These are phyloP conservation scores for Platygyra sinensis DNA, from an alignment of 64 coral and sea anemone species.

Conservation along the genomic window DNA sequence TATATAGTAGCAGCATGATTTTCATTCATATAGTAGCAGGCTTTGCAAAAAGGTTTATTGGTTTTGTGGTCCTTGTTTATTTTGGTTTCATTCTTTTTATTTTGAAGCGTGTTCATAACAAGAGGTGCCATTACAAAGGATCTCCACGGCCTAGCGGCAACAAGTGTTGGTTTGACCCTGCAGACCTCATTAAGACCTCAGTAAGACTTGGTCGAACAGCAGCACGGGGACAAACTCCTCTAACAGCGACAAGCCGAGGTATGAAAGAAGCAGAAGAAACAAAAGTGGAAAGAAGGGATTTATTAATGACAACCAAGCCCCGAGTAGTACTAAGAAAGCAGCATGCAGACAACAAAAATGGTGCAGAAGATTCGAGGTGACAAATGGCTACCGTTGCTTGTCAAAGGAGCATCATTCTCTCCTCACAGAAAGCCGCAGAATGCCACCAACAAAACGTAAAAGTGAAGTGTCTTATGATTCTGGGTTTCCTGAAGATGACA, in stretches of 20 bases:
- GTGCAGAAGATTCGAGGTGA: neutral
- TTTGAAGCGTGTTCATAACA: too few species aligned
- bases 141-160: neutral
- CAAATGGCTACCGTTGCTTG: neutral
- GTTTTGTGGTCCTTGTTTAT: too few species aligned
- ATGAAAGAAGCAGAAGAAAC: neutral
- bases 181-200: neutral
- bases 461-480: neutral
- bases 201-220: neutral
- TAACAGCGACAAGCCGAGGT: too few species aligned
- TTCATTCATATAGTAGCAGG: too few species aligned
- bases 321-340: neutral
- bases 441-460: neutral
- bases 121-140: neutral
- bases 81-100: too few species aligned
- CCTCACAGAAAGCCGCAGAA: neutral
- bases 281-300: neutral
- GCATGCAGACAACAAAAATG: neutral
- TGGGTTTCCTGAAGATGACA: neutral
- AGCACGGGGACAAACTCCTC: neutral
- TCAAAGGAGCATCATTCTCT: neutral
- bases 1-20: too few species aligned
- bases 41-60: too few species aligned
- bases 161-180: neutral
- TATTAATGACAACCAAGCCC: neutral